Conservation (phyloP, 2,113 vertebrate species). For the Oreotrochilus melanogaster region DNA sequence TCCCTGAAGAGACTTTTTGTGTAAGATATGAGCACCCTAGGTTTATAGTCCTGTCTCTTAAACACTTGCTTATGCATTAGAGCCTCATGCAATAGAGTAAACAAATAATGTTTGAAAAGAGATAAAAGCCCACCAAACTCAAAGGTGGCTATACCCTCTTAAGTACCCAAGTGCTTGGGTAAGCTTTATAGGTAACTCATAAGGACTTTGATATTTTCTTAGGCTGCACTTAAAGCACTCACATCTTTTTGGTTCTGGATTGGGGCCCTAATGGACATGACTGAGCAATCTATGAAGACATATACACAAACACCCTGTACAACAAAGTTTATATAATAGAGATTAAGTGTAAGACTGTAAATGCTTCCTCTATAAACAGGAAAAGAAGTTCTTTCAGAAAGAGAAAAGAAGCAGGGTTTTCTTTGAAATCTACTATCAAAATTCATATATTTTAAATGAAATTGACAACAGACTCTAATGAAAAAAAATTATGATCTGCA, state of each 20-base stretch:
- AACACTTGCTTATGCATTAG: not conserved
- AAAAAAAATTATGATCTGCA: not conserved
- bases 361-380: not conserved
- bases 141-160: not conserved
- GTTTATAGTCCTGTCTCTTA: not conserved
- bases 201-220: not conserved
- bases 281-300: not conserved
- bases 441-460: not conserved
- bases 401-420: not conserved
- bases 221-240: not conserved
- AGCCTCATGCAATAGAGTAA: not conserved
- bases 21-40: accelerated
- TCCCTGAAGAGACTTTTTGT: not conserved
- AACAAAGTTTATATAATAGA: not conserved
- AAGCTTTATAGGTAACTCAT: not conserved
- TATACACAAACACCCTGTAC: not conserved
- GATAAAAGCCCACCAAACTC: not conserved
- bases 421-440: not conserved
- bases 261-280: not conserved
- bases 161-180: not conserved
- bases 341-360: not conserved
- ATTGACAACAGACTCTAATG: not conserved
- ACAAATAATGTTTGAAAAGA: not conserved
- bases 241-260: not conserved
- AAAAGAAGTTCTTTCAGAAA: not conserved